Conservation (phyloP, 2,113 vertebrate genomes). For the Nyctereutes procyonoides region DNA sequence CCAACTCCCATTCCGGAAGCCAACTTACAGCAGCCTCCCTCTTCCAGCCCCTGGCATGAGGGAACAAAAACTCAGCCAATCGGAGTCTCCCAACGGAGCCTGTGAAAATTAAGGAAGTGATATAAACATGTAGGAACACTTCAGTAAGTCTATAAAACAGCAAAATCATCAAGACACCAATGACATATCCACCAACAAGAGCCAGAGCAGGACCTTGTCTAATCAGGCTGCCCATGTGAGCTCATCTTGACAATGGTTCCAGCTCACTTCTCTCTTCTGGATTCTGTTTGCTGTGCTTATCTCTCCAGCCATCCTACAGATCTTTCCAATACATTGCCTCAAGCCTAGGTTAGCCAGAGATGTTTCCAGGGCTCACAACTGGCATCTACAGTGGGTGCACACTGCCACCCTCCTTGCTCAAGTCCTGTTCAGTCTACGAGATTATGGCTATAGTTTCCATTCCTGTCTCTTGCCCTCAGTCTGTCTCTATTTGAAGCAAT, state of each 20-base stretch:
- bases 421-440: not conserved
- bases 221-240: no score
- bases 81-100: no score
- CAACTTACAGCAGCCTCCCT: not conserved
- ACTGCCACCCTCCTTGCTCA: fast-evolving
- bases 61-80: not conserved
- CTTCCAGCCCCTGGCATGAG: not conserved
- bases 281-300: not conserved
- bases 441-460: not conserved
- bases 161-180: not conserved
- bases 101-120: not conserved
- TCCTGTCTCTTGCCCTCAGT: not conserved
- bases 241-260: not conserved
- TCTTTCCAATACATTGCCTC: not conserved
- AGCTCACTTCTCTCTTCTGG: not conserved
- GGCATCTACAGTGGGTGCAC: not conserved
- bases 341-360: not conserved
- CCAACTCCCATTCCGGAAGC: not conserved
- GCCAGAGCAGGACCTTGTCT: not conserved
- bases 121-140: not conserved
- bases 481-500: not conserved
- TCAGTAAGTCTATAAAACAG: not conserved
- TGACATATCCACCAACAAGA: not conserved
- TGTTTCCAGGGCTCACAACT: not conserved
- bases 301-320: not conserved